Base-by-base conservation (phyloP, 1,140 invertebrate genomes). In the Caenorhabditis tropicalis region DNA sequence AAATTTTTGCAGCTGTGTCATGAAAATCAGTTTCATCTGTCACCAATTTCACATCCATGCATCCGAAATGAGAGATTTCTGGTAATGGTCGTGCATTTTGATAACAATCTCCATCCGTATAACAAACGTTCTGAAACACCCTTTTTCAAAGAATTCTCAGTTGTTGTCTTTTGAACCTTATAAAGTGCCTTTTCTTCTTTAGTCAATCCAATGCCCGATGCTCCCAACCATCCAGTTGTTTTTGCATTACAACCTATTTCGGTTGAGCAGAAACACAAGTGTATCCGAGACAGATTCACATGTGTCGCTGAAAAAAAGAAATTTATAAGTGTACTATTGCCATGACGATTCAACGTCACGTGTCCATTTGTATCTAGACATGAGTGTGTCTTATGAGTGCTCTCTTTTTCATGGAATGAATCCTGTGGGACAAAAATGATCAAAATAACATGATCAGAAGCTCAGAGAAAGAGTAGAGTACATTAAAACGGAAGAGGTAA, bases 91-190 rank as follows among this genome's bases (percentile, higher is more conserved):
- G 65, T 33, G 36, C 36, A 31, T 19, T 74, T 21, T 74, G 65
- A 43, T 74, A 74, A n/a, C 65, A 74, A 36, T 46, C 15, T 39
- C 65, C 65, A 43, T 74, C 65, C n/a, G 65, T 74, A 10, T 43
- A 43, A 19, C 65, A 74, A 9, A 36, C 24, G 12, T 74, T 74
- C 65, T 74, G 33, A 15, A 43, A 74, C 9, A 43, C 1, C 29
- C 24, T 0, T 27, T 29, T 10, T 9, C 10, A 0, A 24, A 24
- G 27, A 3, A 9, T 56, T 12, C 24, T 56, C 49, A 29, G 24
- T 0, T 4, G 2, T 27, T 15, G 0, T 12, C 1, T 6, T 56
- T 27, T 29, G 6, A 7, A 43, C 65, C n/a, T 46, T 19, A 24
- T 24, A 43, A 24, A 74, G 33, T 1, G 9, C 24, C 15, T 46